These are phyloP conservation scores for Drosophila monieri DNA, from an alignment of 2,888 invertebrate genomes.

Conservation along the genomic window DNA sequence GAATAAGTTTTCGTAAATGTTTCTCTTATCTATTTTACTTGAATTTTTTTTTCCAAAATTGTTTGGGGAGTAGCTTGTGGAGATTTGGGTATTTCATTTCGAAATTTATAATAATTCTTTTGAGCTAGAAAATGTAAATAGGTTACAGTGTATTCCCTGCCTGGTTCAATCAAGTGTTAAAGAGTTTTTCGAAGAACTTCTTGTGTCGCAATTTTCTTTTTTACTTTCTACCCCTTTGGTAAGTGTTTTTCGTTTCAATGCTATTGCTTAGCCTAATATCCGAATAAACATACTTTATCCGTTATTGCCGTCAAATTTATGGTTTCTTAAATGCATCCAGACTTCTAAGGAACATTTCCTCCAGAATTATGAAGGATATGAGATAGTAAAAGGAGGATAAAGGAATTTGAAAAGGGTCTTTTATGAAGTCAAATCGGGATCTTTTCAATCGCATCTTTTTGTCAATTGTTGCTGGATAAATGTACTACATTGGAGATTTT, in stretches of 20 bases:
- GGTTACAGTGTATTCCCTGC: not conserved
- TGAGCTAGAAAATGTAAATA: too few species aligned
- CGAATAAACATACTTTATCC: slow-evolving; percentile 79
- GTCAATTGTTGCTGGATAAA: slow-evolving; percentile 34
- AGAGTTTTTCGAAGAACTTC: slow-evolving; percentile 56
- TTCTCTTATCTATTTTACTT: not conserved
- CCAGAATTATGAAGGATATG: slow-evolving; percentile 64
- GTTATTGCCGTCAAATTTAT: slow-evolving; percentile 75
- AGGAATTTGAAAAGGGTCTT: slow-evolving; percentile 64
- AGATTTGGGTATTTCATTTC: too few species aligned
- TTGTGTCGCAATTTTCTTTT: slow-evolving; percentile 43
- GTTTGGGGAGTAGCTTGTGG: not conserved
- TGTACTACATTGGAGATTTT: slow-evolving; percentile 12
- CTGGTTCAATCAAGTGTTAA: slow-evolving; percentile 78
- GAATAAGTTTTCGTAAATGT: not conserved
- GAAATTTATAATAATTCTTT: too few species aligned
- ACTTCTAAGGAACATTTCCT: not conserved
- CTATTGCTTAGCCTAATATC: slow-evolving; percentile 74
- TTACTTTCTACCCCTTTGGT: slow-evolving; percentile 62
- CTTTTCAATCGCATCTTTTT: slow-evolving; percentile 24
- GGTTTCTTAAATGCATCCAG: slow-evolving; percentile 71
- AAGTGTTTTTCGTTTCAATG: slow-evolving; percentile 23
- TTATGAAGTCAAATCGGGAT: slow-evolving; percentile 15
- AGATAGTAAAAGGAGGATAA: slow-evolving; percentile 55
- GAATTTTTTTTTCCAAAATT: not conserved